These are phyloP conservation scores for Troides oblongomaculatus DNA, from an alignment of 2,888 invertebrate genomes.

Conservation along the genomic window DNA sequence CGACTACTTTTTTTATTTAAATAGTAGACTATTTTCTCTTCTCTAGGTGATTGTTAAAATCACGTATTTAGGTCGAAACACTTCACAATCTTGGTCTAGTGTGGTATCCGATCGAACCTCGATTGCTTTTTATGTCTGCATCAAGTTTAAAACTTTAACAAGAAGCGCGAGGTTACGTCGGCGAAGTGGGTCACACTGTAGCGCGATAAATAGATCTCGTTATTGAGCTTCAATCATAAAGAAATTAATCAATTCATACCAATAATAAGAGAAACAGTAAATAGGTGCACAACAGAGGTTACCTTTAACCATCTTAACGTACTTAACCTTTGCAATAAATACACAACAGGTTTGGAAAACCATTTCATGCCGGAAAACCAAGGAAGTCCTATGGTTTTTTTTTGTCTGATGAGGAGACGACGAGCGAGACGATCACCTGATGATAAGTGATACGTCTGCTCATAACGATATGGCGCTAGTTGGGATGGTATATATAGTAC, in stretches of 20 bases:
- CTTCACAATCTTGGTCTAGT: constrained; percentile 9
- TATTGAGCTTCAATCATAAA: constrained; percentile 8
- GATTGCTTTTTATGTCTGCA: constrained; percentile 17
- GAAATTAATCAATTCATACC: not conserved
- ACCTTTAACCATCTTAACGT: not conserved
- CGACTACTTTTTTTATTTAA: not conserved
- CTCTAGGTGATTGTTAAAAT: not conserved
- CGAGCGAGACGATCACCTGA: too few species aligned
- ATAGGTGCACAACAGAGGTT: not conserved
- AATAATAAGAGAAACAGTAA: not conserved
- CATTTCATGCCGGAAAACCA: not conserved
- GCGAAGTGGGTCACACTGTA: constrained; percentile 16
- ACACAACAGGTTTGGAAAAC: not conserved
- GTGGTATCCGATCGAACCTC: constrained; percentile 7
- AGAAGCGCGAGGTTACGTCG: constrained; percentile 16
- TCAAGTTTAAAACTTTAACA: constrained; percentile 25
- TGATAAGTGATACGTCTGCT: too few species aligned
- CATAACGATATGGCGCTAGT: too few species aligned
- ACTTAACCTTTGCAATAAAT: not conserved
- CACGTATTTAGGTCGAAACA: constrained; percentile 19
- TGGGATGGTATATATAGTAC: too few species aligned
- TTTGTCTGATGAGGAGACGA: too few species aligned
- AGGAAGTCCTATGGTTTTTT: too few species aligned
- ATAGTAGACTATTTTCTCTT: not conserved
- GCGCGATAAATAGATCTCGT: constrained; percentile 21